Base-by-base conservation (phyloP, 2,888 invertebrate species). In the Liopterus haemorrhoidalis region DNA sequence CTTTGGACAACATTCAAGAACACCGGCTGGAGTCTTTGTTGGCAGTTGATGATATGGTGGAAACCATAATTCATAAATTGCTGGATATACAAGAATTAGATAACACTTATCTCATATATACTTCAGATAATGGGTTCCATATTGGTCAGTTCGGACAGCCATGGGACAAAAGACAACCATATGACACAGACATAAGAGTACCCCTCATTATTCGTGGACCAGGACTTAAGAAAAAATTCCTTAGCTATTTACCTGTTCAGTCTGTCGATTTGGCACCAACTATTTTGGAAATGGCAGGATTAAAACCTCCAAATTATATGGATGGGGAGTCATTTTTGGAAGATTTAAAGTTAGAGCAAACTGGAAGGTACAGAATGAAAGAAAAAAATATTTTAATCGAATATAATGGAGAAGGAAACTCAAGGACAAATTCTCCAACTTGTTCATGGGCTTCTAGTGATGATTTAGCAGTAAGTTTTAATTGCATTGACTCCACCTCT, bases 91-190 rank as follows among this genome's bases (percentile, higher is more conserved):
- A 71, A 1, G 48, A 81, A 1, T 59, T 89, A 4, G 70, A 85
- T 1, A 75, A 87, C 54, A 93, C 93, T 0, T 91, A 84, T 57
- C 62, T 93, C 0, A 77, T 93, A 38, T 89, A 81, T 57, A 85
- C 90, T 0, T 92, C 92, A 0, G 93, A 94, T 62, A 90, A 93
- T 68, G 93, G 93, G 15, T 94, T 82, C 66, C 93, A 94, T 68
- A 71, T 93, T 54, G 89, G 88, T 85, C 92, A 93, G 70, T 92
- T 90, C 67, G 80, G 85, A 2, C 79, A 89, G 69, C 85, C 90
- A 0, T 81, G 81, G 69, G 93, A 94, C 67, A 94, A 94, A 62
- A 72, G 93, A 2, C 90, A 91, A 58, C 86, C 88, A 0, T 94
- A 94, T 66, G 91, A 94, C 62, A 82, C 88, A 0, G 94, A 94